Percentiles rank a stretch among this genome's conserved stretches.
phyloP scores from a whole-genome alignment of 2,888 invertebrate species.

The Lepidochrysops patricia region DNA sequence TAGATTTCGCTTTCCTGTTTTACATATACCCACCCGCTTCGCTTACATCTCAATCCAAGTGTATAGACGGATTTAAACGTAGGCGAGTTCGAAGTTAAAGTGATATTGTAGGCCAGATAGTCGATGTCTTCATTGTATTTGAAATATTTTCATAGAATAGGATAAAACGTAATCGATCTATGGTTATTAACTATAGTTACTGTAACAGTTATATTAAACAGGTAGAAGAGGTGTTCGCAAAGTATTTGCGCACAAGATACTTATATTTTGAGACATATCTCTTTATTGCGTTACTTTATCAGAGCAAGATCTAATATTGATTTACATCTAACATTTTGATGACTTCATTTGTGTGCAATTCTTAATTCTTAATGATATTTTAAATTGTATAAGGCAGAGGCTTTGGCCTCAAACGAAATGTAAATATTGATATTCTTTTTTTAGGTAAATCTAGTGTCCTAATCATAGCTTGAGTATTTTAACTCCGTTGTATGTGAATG shows the following conservation, averaged over 20 bases:
- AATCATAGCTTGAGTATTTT: conserved; percentile 54
- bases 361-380: conserved; percentile 3
- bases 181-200: conserved; percentile 18
- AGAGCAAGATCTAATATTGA: background rate
- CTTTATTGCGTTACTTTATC: background rate
- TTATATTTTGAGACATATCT: conserved; percentile 11
- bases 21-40: conserved; percentile 12
- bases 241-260: conserved; percentile 3
- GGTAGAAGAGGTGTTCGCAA: background rate
- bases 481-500: conserved; percentile 45
- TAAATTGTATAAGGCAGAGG: conserved; percentile 12
- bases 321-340: background rate
- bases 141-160: conserved; percentile 56
- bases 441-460: conserved; percentile 57
- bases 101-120: conserved; percentile 55
- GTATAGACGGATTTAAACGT: conserved; percentile 47
- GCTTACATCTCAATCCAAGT: conserved; percentile 28
- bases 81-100: conserved; percentile 41
- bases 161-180: conserved; percentile 32
- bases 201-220: conserved; percentile 7
- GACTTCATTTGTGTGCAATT: conserved; percentile 1
- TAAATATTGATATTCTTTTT: conserved; percentile 35
- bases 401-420: conserved; percentile 22
- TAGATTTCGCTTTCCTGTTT: conserved; percentile 30
- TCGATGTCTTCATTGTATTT: conserved; percentile 66